Percentiles rank a stretch among this genome's conserved stretches.
These are phyloP conservation scores for Itoplectis maculator DNA, from an alignment of 2,888 invertebrate species.

Conservation along the genomic window DNA sequence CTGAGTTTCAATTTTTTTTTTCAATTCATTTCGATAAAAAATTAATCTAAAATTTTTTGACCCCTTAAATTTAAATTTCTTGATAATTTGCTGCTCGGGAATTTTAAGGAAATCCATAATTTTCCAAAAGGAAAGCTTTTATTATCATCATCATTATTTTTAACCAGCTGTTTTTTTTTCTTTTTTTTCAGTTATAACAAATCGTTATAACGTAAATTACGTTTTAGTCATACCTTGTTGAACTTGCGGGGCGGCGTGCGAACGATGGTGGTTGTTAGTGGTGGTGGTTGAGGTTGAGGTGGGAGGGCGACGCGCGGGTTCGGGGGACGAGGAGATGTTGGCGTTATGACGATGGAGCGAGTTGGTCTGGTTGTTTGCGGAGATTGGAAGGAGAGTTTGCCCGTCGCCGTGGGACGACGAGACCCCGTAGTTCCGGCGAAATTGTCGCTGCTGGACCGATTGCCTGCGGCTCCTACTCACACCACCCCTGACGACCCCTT, in stretches of 20 bases:
- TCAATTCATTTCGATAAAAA: no score
- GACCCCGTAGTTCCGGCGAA: conserved; percentile 82
- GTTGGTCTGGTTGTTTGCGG: conserved; percentile 80
- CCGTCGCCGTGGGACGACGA: conserved; percentile 81
- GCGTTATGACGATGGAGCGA: conserved; percentile 79
- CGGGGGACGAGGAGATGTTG: conserved; percentile 82
- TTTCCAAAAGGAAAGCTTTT: not conserved
- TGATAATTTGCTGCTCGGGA: not conserved
- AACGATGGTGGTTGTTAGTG: conserved; percentile 77
- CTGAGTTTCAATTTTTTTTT: not conserved
- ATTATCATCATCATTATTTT: conserved; percentile 1
- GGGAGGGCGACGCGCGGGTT: conserved; percentile 76
- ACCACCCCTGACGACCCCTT: conserved; percentile 74
- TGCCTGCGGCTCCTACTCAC: conserved; percentile 77
- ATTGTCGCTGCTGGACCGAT: conserved; percentile 80
- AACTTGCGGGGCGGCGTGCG: conserved; percentile 77
- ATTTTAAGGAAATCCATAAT: not conserved
- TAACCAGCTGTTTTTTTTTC: conserved; percentile 11
- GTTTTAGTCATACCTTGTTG: conserved; percentile 80
- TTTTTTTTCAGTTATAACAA: conserved; percentile 43
- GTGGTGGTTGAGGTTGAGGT: conserved; percentile 76
- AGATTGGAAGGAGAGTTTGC: conserved; percentile 81
- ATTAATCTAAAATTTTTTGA: not conserved
- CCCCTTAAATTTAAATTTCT: not conserved
- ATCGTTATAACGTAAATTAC: conserved; percentile 60